Conservation (phyloP, 2,888 invertebrate species). For the Nomada fabriciana region DNA sequence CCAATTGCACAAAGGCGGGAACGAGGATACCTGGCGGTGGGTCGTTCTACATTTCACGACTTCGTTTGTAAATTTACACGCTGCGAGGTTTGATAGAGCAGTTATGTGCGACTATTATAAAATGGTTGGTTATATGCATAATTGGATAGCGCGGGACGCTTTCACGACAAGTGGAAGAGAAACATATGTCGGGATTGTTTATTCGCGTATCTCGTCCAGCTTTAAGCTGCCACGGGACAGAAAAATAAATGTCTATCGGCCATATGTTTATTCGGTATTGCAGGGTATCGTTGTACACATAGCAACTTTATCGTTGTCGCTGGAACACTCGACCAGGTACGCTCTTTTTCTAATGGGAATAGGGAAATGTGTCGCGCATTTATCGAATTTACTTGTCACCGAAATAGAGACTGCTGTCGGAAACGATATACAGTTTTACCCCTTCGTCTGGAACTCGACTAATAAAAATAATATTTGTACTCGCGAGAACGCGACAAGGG, state of each 20-base stretch:
- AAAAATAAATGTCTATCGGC: slow-evolving; percentile 70
- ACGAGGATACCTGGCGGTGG: not conserved
- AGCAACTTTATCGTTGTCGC: slow-evolving; percentile 71
- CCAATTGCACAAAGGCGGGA: slow-evolving; percentile 1
- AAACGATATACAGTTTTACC: not conserved
- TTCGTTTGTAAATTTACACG: too few species aligned
- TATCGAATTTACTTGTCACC: slow-evolving; percentile 6
- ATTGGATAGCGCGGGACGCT: slow-evolving; percentile 44
- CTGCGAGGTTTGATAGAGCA: not conserved
- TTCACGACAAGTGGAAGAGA: slow-evolving; percentile 62
- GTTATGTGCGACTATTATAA: slow-evolving; percentile 10
- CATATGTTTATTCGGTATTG: slow-evolving; percentile 69
- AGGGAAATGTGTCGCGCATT: not conserved
- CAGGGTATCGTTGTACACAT: slow-evolving; percentile 74
- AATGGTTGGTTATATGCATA: slow-evolving; percentile 50
- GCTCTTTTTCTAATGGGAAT: slow-evolving; percentile 28
- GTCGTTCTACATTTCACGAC: not conserved
- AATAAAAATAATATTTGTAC: slow-evolving; percentile 23
- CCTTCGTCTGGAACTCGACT: not conserved
- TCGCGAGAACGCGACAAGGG: not conserved
- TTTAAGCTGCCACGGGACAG: slow-evolving; percentile 61
- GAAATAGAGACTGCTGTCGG: not conserved
- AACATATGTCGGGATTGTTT: slow-evolving; percentile 72
- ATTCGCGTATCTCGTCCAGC: slow-evolving; percentile 67
- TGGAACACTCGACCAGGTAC: slow-evolving; percentile 36